phyloP scores from a whole-genome alignment of 1,140 invertebrate species.

The Drosophila mayri region DNA sequence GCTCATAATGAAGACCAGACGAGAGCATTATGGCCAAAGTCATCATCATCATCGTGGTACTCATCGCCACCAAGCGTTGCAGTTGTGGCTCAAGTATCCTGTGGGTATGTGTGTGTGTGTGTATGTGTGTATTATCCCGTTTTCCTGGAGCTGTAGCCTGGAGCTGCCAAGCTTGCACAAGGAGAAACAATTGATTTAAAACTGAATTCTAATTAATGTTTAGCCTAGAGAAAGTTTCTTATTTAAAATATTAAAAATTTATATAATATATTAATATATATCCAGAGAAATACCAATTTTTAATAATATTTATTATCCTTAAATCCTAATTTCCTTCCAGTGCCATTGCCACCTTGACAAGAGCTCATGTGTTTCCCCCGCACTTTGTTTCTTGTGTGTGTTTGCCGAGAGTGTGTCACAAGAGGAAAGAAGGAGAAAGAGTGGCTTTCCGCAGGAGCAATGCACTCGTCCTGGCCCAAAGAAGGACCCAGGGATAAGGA shows the following conservation, averaged over 20 bases:
- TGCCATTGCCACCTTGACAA: constrained; percentile 40
- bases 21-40: constrained; percentile 43
- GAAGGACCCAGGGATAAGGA: constrained; percentile 41
- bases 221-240: no score
- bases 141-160: constrained; percentile 37
- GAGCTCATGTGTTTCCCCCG: constrained; percentile 21
- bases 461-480: constrained; percentile 66
- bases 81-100: constrained; percentile 60
- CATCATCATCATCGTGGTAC: constrained; percentile 35
- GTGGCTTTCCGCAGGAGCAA: constrained; percentile 72
- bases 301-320: not conserved
- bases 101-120: not conserved
- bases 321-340: constrained; percentile 8
- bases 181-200: constrained; percentile 1
- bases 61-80: constrained; percentile 41
- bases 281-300: fast-evolving
- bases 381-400: constrained; percentile 13
- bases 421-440: constrained; percentile 20
- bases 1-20: constrained; percentile 49
- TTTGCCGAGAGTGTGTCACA: constrained; percentile 72
- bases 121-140: constrained; percentile 39
- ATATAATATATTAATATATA: not conserved
- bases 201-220: not conserved
- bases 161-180: constrained; percentile 43
- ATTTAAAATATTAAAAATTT: not conserved